Conservation (phyloP, 2,113 vertebrate species). For the Pica pica region DNA sequence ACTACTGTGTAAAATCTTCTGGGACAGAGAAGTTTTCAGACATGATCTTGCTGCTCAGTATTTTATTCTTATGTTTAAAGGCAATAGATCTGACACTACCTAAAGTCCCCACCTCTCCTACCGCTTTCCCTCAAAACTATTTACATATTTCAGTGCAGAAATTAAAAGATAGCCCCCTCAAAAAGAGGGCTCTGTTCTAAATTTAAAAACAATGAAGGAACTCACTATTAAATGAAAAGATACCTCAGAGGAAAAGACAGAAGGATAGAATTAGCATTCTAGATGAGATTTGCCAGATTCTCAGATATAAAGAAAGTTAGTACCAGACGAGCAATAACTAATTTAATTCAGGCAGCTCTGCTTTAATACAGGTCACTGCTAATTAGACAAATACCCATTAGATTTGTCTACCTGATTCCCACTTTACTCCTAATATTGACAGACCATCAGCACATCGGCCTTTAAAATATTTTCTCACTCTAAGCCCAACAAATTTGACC, state of each 20-base stretch:
- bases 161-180: not conserved
- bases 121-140: not conserved
- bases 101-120: not conserved
- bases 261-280: not conserved
- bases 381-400: conserved; percentile 29
- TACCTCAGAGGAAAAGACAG: not conserved
- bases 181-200: not conserved
- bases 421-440: conserved; percentile 22
- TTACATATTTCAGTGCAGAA: not conserved
- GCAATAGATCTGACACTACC: not conserved
- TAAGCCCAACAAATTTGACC: not conserved
- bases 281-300: conserved; percentile 9
- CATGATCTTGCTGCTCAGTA: not conserved
- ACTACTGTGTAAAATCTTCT: not conserved
- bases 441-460: not conserved
- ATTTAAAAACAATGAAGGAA: not conserved
- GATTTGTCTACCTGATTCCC: not conserved
- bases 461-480: conserved; percentile 21
- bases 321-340: not conserved
- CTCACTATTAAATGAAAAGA: not conserved
- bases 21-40: not conserved
- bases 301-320: not conserved
- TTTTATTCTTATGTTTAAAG: not conserved
- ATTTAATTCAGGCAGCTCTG: conserved; percentile 46
- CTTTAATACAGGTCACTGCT: conserved; percentile 51